Evolutionary conservation across 2,888 invertebrate species (phyloP), one percentile per base, ranked within the genome.

Genomic region (Neuroscelio doddi): DNA sequence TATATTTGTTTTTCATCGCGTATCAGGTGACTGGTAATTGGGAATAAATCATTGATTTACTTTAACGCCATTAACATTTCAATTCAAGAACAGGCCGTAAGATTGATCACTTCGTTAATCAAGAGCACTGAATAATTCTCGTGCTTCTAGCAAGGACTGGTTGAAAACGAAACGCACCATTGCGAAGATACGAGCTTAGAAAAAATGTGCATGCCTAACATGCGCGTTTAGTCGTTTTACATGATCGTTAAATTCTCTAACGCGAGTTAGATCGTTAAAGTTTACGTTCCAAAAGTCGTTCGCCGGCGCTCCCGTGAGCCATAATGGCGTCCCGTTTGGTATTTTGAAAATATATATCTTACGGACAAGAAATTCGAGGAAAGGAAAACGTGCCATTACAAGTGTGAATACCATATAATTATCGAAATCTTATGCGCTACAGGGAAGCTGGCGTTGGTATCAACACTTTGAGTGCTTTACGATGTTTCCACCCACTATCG

Each of bases 211-310:
- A 39, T 56, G 59, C 46, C 47, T 64, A 59, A 64, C 64, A 69
- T 63, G 70, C 61, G 64, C 63, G 63, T 52, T 70, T 64, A 47
- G 58, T 65, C 58, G 62, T 53, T 64, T 69, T 74, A 71, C 61
- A 52, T 71, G 74, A 71, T 75, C 76, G 75, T 78, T 76, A 75
- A 73, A 75, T 64, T 73, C 70, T 72, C 76, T 71, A 72, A 72
- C 67, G 64, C 71, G 50, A 66, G 58, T 64, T 64, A 58, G 71
- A 76, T 77, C 78, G 76, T 77, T 74, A 76, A 74, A 72, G 47
- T 55, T 51, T 68, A 64, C 64, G 64, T 61, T 59, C 61, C 53
- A 38, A 64, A 64, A 68, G 61, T 68, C 58, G 64, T 64, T 64
- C 64, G 64, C 63, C 55, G 42, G 55, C 50, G 62, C 56, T 64